Percentiles rank a stretch among this genome's conserved stretches.
phyloP scores from a whole-genome alignment of 2,888 invertebrate genomes.

The Automeris io region DNA sequence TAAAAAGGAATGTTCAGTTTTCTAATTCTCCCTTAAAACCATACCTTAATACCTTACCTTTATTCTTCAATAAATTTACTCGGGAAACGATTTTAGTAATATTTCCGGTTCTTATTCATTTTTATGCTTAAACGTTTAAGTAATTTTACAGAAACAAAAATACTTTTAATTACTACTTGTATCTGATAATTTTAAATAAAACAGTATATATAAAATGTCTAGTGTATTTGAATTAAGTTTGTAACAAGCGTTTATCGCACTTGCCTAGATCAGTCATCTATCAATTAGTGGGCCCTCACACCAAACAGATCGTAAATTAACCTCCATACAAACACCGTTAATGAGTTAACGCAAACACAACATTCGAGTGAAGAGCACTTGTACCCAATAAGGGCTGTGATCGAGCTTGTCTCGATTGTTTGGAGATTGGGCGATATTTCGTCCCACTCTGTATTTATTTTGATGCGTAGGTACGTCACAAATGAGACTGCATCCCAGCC shows the following conservation, averaged over 20 bases:
- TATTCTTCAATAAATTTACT: no score
- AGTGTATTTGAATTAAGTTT: background rate
- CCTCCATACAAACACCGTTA: slow-evolving; percentile 61
- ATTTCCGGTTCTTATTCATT: no score
- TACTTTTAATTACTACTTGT: no score
- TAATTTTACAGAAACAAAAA: no score
- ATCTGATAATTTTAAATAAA: background rate
- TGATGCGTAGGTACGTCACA: slow-evolving; percentile 15
- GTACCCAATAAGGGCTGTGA: slow-evolving; percentile 60
- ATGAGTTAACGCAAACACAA: slow-evolving; percentile 63
- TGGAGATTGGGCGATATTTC: slow-evolving; percentile 45
- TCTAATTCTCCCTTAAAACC: no score
- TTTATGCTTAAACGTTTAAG: no score
- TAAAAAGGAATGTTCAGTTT: no score
- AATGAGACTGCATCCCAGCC: background rate
- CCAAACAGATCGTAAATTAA: slow-evolving; percentile 72
- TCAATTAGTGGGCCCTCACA: slow-evolving; percentile 55
- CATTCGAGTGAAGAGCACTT: slow-evolving; percentile 55
- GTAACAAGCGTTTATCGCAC: background rate
- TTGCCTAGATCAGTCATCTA: slow-evolving; percentile 38
- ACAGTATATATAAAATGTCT: background rate
- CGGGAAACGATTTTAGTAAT: no score
- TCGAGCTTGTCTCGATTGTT: slow-evolving; percentile 55
- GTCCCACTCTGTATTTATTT: slow-evolving; percentile 44
- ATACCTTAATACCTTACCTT: no score